These are phyloP conservation scores for Paracyclopina nana DNA, from an alignment of 1,140 invertebrate genomes.

Conservation along the genomic window DNA sequence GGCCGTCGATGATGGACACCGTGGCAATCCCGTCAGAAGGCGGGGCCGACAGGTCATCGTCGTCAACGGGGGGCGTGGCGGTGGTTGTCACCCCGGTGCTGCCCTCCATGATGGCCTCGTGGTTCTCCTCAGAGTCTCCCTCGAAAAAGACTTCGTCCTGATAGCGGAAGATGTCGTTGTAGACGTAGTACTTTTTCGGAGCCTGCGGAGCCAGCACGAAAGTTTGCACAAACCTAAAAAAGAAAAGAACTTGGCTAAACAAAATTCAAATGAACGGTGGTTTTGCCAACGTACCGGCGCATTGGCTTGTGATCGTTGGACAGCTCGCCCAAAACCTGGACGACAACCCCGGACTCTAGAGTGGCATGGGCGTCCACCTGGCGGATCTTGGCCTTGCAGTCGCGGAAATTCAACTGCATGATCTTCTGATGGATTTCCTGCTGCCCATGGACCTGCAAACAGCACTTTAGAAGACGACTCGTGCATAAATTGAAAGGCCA, in stretches of 20 bases:
- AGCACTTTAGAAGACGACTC: too few relatives aligned
- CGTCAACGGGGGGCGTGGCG: slow-evolving; percentile 16
- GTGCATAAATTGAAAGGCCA: too few relatives aligned
- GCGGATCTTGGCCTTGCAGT: slow-evolving; percentile 91
- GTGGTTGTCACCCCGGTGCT: slow-evolving; percentile 12
- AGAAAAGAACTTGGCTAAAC: too few relatives aligned
- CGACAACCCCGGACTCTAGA: slow-evolving; percentile 77
- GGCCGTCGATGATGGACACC: slow-evolving; percentile 17
- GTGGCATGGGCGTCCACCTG: slow-evolving; percentile 54
- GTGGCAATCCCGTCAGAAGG: slow-evolving; percentile 17
- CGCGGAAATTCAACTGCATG: slow-evolving; percentile 76
- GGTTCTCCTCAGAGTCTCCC: slow-evolving; percentile 14
- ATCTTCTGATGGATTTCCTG: slow-evolving; percentile 89
- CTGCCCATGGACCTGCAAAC: slow-evolving; percentile 66
- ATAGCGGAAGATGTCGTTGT: slow-evolving; percentile 96
- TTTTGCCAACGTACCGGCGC: too few relatives aligned
- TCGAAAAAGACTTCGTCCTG: slow-evolving; percentile 34
- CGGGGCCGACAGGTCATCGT: not conserved
- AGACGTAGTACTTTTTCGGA: slow-evolving; percentile 91
- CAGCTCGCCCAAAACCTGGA: slow-evolving; percentile 85
- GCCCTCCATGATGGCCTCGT: slow-evolving; percentile 15
- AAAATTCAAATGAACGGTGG: too few relatives aligned
- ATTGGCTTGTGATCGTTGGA: slow-evolving; percentile 88
- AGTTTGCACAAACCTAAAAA: slow-evolving; percentile 96
- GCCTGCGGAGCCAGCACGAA: slow-evolving; percentile 85